Evolutionary conservation across 2,113 vertebrate species (phyloP), one percentile per base, ranked within the genome.

Genomic region (Stomatorhinus ivindoensis): DNA sequence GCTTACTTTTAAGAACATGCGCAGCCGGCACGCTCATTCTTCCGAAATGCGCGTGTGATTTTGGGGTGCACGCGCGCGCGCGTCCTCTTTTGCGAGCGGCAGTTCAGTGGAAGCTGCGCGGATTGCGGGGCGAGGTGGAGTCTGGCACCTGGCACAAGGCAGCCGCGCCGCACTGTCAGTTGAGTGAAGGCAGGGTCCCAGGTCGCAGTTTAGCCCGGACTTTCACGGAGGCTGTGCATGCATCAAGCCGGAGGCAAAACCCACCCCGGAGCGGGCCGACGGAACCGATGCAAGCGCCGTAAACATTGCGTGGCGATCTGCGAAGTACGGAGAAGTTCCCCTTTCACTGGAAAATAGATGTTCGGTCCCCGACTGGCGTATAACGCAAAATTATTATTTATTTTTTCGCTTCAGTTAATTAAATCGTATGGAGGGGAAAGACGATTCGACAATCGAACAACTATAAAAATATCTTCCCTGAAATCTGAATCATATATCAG

Each of bases 51-150:
- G 13, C 27, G 80, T 51, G 89, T 47, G 89, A 5, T n/a, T 27
- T 19, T 86, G 42, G 8, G 39, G 48, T 27, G n/a, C 15, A 21
- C 51, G 51, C 65, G 39, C 13, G 65, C 17, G 85, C 53, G 3
- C 86, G 50, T 13, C 24, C 86, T 19, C 35, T 11, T 3, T 24
- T 19, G 88, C 55, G 3, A 39, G 69, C 88, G 88, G 85, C 61
- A 46, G 48, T 90, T 92, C 90, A 90, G 48, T 61, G 42, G 86
- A 15, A 51, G 48, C 48, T 13, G 24, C 31, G 87, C 73, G 47
- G 48, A 39, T 65, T 24, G 88, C 58, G 84, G 86, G 82, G 87
- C 87, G 51, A 90, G 92, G 92, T 87, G 92, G 92, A 90, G 92
- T 90, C 91, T 73, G 17, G 91, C 89, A 24, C 42, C 73, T 58